These are phyloP conservation scores for Oegoconia quadripuncta DNA, from an alignment of 2,888 invertebrate species.

Conservation along the genomic window DNA sequence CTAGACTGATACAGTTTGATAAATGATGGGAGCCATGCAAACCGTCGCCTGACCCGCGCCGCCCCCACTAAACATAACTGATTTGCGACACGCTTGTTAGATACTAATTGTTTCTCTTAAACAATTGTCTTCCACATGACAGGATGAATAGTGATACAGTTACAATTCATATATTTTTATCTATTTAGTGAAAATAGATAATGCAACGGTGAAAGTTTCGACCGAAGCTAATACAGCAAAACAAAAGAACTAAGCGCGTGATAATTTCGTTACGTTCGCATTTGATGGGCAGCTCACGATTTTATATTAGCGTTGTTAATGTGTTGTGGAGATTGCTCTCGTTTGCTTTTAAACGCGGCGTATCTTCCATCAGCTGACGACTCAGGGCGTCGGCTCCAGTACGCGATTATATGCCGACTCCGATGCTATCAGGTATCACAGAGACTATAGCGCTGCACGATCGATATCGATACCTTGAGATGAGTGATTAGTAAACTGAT, in stretches of 20 bases:
- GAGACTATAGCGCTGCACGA: too few relatives aligned
- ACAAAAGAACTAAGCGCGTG: conserved; percentile 20
- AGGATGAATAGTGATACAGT: background rate
- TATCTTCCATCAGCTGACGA: background rate
- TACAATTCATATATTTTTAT: too few relatives aligned
- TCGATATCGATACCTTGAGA: too few relatives aligned
- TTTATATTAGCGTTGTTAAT: background rate
- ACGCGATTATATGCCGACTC: too few relatives aligned
- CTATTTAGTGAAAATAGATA: background rate
- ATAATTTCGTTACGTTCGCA: conserved; percentile 6
- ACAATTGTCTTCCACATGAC: too few relatives aligned
- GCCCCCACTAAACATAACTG: background rate
- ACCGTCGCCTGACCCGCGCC: background rate
- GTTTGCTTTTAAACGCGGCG: background rate
- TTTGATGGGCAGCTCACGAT: conserved; percentile 8
- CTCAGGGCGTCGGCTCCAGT: too few relatives aligned
- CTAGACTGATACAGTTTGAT: background rate
- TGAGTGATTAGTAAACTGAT: too few relatives aligned
- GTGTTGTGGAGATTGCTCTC: background rate
- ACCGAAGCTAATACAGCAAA: conserved; percentile 9
- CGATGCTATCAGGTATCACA: background rate
- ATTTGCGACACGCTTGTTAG: background rate
- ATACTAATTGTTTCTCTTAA: too few relatives aligned
- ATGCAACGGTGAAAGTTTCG: background rate
- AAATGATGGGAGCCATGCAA: background rate